Percentiles rank a stretch among this genome's conserved stretches.
phyloP scores from a whole-genome alignment of 2,888 invertebrate genomes.

The Leptura quadrifasciata region DNA sequence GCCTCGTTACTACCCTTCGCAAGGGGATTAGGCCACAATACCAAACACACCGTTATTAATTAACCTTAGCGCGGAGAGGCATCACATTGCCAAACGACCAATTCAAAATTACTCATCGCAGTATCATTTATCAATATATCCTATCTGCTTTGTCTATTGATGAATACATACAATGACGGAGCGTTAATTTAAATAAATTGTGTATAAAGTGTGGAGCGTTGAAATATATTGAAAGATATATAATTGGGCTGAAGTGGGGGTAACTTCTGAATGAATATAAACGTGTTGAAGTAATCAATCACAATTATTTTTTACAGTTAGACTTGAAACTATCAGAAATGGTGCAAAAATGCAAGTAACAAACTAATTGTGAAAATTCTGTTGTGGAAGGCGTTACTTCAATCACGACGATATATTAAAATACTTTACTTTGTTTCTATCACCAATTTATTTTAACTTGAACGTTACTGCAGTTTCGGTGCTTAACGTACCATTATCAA shows the following conservation, averaged over 20 bases:
- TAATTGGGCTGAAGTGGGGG: slow-evolving; percentile 14
- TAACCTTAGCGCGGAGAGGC: slow-evolving; percentile 68
- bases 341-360: no score
- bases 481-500: no score
- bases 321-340: background rate
- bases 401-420: no score
- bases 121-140: slow-evolving; percentile 47
- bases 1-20: slow-evolving; percentile 64
- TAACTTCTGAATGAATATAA: background rate
- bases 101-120: slow-evolving; percentile 49
- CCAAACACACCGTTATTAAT: slow-evolving; percentile 66
- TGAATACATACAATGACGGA: slow-evolving; percentile 17
- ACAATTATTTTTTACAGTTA: background rate
- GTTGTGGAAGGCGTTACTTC: no score
- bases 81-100: slow-evolving; percentile 60
- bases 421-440: no score
- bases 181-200: slow-evolving; percentile 34
- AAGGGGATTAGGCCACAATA: slow-evolving; percentile 64
- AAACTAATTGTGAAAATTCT: no score
- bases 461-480: no score
- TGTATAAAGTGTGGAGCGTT: background rate
- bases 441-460: no score
- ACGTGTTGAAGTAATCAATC: background rate
- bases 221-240: slow-evolving; percentile 18
- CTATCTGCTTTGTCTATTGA: slow-evolving; percentile 38